These are phyloP conservation scores for Clunio marinus DNA, from an alignment of 2,888 invertebrate species.

Conservation along the genomic window DNA sequence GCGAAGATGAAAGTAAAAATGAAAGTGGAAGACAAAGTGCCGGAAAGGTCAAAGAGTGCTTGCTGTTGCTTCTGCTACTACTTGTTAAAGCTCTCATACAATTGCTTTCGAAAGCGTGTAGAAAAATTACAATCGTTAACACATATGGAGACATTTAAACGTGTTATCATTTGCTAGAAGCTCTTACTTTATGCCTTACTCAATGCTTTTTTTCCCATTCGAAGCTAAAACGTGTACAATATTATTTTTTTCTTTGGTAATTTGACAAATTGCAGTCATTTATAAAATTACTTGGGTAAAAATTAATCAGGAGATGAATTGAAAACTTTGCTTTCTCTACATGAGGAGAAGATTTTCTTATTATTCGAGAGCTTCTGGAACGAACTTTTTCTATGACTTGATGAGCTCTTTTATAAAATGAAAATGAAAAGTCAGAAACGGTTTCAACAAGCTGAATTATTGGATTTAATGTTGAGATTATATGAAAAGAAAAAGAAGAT, in stretches of 20 bases:
- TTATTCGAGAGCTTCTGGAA: neutral
- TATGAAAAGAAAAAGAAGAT: too few relatives aligned
- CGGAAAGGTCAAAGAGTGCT: constrained; percentile 25
- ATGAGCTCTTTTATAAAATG: too few relatives aligned
- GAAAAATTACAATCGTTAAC: constrained; percentile 36
- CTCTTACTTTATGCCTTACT: constrained; percentile 14
- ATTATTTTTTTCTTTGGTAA: constrained; percentile 22
- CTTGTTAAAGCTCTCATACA: too few relatives aligned
- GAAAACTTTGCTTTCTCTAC: constrained; percentile 1
- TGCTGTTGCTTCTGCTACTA: neutral
- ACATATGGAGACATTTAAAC: constrained; percentile 24
- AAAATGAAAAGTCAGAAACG: too few relatives aligned
- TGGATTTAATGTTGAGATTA: too few relatives aligned
- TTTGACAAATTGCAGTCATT: constrained; percentile 23
- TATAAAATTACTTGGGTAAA: constrained; percentile 13
- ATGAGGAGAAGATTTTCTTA: too few relatives aligned
- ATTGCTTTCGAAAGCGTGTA: too few relatives aligned
- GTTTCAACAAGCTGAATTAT: too few relatives aligned
- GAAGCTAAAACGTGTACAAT: neutral
- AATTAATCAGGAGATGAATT: constrained; percentile 15
- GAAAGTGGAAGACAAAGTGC: constrained; percentile 12
- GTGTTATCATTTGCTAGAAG: constrained; percentile 16
- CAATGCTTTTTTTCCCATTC: neutral
- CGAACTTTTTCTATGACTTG: too few relatives aligned
- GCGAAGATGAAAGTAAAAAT: neutral